Conservation (phyloP, 2,888 invertebrate genomes). For the Callyntrura sp. region DNA sequence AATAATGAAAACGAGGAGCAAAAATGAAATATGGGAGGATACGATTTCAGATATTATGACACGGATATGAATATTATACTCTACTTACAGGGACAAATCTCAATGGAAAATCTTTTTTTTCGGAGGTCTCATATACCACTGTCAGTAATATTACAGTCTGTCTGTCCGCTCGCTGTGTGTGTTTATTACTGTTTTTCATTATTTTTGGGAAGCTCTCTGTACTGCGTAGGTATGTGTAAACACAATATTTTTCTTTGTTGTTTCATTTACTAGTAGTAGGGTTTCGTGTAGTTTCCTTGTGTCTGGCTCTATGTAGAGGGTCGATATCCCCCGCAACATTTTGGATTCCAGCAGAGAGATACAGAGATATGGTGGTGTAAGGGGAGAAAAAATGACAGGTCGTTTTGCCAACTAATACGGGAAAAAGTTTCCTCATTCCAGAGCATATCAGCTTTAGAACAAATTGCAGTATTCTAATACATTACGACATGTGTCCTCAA, state of each 20-base stretch:
- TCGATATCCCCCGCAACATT: background rate
- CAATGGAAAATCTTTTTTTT: conserved; percentile 43
- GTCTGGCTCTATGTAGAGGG: background rate
- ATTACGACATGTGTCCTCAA: background rate
- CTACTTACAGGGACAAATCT: conserved; percentile 51
- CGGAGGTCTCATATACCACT: background rate
- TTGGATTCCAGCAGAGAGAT: conserved; percentile 51
- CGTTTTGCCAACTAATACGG: conserved; percentile 54
- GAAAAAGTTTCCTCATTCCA: conserved; percentile 43
- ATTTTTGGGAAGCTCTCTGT: background rate
- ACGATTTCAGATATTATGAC: conserved; percentile 70
- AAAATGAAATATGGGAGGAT: conserved; percentile 81
- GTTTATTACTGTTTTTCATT: background rate
- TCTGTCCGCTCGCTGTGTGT: background rate
- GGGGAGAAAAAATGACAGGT: conserved; percentile 71
- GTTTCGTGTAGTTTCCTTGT: background rate
- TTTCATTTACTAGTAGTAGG: background rate
- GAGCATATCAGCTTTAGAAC: background rate
- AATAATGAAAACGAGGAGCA: conserved; percentile 78
- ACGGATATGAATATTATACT: conserved; percentile 61
- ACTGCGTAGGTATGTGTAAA: background rate
- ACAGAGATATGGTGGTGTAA: too few relatives aligned
- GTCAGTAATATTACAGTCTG: background rate
- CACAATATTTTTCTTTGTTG: background rate
- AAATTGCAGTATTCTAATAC: background rate